Evolutionary conservation across 2,888 invertebrate species (phyloP).

Genomic region (Anoplius nigerrimus): DNA sequence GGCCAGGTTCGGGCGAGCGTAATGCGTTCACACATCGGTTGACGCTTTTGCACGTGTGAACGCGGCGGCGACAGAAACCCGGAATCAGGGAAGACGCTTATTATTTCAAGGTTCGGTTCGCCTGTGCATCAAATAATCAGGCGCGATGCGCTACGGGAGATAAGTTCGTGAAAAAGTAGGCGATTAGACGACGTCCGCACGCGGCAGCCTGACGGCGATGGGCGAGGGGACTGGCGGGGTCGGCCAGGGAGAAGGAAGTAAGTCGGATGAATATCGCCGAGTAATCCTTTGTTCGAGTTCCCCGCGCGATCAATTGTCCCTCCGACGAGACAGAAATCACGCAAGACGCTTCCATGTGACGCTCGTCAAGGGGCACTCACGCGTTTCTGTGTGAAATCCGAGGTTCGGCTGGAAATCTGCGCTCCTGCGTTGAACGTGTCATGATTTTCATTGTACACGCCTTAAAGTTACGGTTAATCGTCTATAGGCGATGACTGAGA

Average conservation of each 20-base stretch:
- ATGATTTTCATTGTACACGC: too few relatives aligned
- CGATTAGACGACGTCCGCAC: slow-evolving; percentile 44
- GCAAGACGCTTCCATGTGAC: too few relatives aligned
- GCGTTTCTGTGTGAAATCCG: too few relatives aligned
- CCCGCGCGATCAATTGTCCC: too few relatives aligned
- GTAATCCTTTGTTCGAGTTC: slow-evolving; percentile 13
- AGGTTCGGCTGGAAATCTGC: too few relatives aligned
- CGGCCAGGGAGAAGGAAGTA: slow-evolving; percentile 43
- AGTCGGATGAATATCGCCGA: slow-evolving; percentile 46
- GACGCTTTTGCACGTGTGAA: slow-evolving; percentile 54
- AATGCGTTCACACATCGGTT: slow-evolving; percentile 64
- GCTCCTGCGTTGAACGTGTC: too few relatives aligned
- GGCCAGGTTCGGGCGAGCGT: slow-evolving; percentile 52
- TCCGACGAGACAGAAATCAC: too few relatives aligned
- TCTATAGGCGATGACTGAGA: too few relatives aligned
- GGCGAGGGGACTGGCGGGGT: slow-evolving; percentile 24
- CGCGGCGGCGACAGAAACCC: slow-evolving; percentile 61
- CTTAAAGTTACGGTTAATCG: too few relatives aligned
- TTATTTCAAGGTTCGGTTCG: slow-evolving; percentile 69
- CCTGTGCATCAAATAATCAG: slow-evolving; percentile 58
- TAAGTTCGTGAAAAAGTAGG: slow-evolving; percentile 59
- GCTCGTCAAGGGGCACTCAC: too few relatives aligned
- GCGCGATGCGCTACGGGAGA: slow-evolving; percentile 62
- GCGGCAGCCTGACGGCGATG: slow-evolving; percentile 36
- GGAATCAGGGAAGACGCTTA: slow-evolving; percentile 67